Conservation (phyloP, 2,113 vertebrate species). For the Planiliza haematocheilus region DNA sequence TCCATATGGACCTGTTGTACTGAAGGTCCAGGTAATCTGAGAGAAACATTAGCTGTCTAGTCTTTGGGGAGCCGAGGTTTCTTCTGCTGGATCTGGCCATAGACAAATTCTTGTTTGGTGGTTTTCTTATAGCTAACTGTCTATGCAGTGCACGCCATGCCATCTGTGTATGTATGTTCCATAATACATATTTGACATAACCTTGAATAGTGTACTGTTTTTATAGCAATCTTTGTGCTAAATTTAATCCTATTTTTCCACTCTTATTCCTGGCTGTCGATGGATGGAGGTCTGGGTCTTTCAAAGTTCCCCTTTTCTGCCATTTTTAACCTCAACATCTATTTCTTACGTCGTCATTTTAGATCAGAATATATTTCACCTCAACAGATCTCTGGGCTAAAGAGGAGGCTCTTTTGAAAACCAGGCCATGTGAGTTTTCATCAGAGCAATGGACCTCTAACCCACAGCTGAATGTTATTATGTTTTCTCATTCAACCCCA, state of each 20-base stretch:
- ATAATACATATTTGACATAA: conserved; percentile 9
- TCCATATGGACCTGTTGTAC: not conserved
- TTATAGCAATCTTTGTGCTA: not conserved
- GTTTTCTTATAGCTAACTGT: too few species aligned
- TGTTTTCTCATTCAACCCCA: conserved; percentile 7
- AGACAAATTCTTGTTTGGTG: not conserved
- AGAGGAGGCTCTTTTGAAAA: conserved; percentile 16
- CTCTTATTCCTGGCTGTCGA: conserved; percentile 12
- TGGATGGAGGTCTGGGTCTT: conserved; percentile 9
- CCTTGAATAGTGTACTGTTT: conserved; percentile 1
- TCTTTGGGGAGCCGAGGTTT: conserved; percentile 2
- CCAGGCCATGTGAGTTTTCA: conserved; percentile 31
- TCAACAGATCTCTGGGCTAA: conserved; percentile 26
- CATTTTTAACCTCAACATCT: conserved; percentile 9
- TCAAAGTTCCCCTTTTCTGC: conserved; percentile 1
- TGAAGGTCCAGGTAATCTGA: not conserved
- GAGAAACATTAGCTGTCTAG: not conserved
- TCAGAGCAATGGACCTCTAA: conserved; percentile 38
- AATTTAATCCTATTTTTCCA: not conserved
- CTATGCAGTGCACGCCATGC: too few species aligned
- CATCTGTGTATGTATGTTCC: too few species aligned
- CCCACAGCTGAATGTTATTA: conserved; percentile 29
- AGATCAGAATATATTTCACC: conserved; percentile 40
- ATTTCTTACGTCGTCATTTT: conserved; percentile 28
- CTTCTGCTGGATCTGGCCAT: not conserved